Evolutionary conservation across 1,140 invertebrate species (phyloP).

Genomic region (Kradibia gibbosae): DNA sequence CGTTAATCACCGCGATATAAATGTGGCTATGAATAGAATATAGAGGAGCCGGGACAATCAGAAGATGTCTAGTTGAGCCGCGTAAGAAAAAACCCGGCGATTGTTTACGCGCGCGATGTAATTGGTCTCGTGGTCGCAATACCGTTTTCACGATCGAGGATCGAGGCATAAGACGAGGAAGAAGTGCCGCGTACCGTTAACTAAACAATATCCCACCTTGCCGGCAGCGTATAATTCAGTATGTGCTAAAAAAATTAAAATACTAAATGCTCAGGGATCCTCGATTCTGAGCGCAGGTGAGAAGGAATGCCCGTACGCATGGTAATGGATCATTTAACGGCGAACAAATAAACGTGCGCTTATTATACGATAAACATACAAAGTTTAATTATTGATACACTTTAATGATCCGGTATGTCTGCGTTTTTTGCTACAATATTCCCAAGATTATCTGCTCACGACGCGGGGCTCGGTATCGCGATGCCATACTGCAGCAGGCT

Average conservation of each 20-base stretch:
- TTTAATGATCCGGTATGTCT: slow-evolving; percentile 49
- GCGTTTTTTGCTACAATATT: not conserved
- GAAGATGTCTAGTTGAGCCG: slow-evolving; percentile 3
- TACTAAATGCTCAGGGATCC: no score
- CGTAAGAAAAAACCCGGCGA: slow-evolving; percentile 35
- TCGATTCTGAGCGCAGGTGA: no score
- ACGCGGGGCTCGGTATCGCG: not conserved
- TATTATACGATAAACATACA: slow-evolving; percentile 59
- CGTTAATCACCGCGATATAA: not conserved
- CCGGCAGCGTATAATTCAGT: slow-evolving; percentile 36
- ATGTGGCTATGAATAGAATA: not conserved
- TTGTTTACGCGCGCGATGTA: slow-evolving; percentile 38
- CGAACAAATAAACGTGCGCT: slow-evolving; percentile 52
- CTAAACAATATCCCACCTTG: slow-evolving; percentile 55
- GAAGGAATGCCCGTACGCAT: slow-evolving; percentile 27
- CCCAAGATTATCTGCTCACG: not conserved
- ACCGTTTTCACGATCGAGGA: slow-evolving; percentile 26
- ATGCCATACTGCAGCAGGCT: no score
- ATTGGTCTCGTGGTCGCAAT: slow-evolving; percentile 36
- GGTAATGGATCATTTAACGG: slow-evolving; percentile 44
- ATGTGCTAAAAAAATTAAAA: slow-evolving; percentile 43
- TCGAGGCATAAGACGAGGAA: slow-evolving; percentile 3
- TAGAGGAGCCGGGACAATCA: slow-evolving; percentile 18
- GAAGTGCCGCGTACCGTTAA: slow-evolving; percentile 42
- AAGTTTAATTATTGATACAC: slow-evolving; percentile 59